Evolutionary conservation across 2,113 vertebrate genomes (phyloP), one percentile per base, ranked within the genome.

Genomic region (Pygoscelis adeliae): DNA sequence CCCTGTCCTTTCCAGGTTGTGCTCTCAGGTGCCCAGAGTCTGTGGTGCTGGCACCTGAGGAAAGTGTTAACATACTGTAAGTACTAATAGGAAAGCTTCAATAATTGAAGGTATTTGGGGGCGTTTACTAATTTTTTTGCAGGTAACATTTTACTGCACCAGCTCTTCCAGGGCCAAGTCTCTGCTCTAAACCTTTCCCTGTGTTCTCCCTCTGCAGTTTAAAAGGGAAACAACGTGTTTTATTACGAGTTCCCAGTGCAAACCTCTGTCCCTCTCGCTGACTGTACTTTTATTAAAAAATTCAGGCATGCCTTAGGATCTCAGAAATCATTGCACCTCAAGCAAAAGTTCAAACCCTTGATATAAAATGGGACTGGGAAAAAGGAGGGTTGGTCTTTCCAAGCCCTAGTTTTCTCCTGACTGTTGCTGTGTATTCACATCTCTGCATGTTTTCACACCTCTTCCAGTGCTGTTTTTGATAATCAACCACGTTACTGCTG

Each of bases 21-120:
- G 53, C 32, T 78, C 30, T 34, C 0, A 0, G 15, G 44, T 26
- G 42, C 29, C 29, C 27, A 2, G 30, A 1, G 4, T 6, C 52
- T 47, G 49, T 5, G 3, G 23, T 7, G 0, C 77, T 1, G 6
- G 14, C 32, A 18, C 44, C 42, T 0, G 2, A 26, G 36, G 49
- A 11, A 29, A n/a, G 15, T 0, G 14, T 62, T 73, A 55, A 46
- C 7, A 0, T 15, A 2, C 50, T 9, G 7, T 46, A 70, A 74
- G 66, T 47, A n/a, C 12, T 38, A 11, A 44, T 4, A 25, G 19
- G 13, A 40, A 49, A 47, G 19, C 34, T 46, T 42, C 56, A 42
- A 3, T 52, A 26, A 16, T 1, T 46, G 20, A 18, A 77, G 65
- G 46, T 67, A 32, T 85, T 25, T 14, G 50, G 40, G 36, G 11